These are phyloP conservation scores for Sisyra terminalis DNA, from an alignment of 2,888 invertebrate genomes.

Conservation along the genomic window DNA sequence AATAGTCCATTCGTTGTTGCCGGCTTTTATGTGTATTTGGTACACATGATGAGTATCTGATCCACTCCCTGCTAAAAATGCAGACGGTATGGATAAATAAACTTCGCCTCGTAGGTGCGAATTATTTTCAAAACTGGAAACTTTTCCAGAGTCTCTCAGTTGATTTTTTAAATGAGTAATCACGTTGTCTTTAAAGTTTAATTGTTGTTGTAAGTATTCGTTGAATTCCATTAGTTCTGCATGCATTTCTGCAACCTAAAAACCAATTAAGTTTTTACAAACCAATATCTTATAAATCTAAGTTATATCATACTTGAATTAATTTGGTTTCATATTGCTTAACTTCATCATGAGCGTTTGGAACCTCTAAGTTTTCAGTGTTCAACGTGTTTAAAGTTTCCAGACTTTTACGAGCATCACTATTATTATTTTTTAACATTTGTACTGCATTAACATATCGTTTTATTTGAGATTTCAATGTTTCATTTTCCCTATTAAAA, in stretches of 20 bases:
- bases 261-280: conserved; percentile 15
- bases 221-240: conserved; percentile 88
- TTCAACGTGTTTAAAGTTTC: conserved; percentile 19
- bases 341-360: conserved; percentile 47
- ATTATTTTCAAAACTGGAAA: conserved; percentile 31
- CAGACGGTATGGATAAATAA: conserved; percentile 76
- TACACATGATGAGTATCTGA: conserved; percentile 78
- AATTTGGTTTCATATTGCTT: conserved; percentile 57
- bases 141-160: conserved; percentile 47
- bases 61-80: conserved; percentile 56
- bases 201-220: conserved; percentile 55
- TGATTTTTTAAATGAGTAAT: conserved; percentile 43
- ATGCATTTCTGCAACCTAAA: conserved; percentile 83
- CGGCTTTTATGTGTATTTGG: conserved; percentile 64
- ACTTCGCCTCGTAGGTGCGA: conserved; percentile 35
- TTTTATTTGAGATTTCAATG: conserved; percentile 66
- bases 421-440: conserved; percentile 46
- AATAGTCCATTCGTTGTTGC: conserved; percentile 90
- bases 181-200: conserved; percentile 44
- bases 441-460: conserved; percentile 83
- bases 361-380: conserved; percentile 23
- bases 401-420: conserved; percentile 22
- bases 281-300: too few relatives aligned
- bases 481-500: conserved; percentile 57
- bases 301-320: too few relatives aligned